Evolutionary conservation across 2,888 invertebrate genomes (phyloP).

Genomic region (Poecilobothrus nobilitatus): DNA sequence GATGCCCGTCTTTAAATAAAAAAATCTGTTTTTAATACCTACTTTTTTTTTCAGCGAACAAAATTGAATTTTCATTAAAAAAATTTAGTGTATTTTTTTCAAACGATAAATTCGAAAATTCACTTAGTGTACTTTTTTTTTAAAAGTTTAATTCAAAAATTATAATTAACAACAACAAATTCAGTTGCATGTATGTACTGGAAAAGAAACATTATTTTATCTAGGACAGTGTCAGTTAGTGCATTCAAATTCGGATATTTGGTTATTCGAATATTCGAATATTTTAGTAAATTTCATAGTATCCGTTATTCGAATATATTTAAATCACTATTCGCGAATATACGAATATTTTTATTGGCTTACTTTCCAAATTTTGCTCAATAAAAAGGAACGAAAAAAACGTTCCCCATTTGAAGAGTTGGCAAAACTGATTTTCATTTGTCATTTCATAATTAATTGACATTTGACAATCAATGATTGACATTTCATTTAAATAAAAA

Average conservation of each 20-base stretch:
- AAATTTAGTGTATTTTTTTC: too few species aligned
- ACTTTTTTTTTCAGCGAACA: too few species aligned
- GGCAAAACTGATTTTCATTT: constrained; percentile 9
- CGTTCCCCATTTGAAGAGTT: not conserved
- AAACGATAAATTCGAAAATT: too few species aligned
- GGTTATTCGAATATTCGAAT: constrained; percentile 4
- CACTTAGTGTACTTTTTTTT: too few species aligned
- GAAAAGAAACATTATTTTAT: too few species aligned
- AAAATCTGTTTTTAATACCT: too few species aligned
- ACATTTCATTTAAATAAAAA: not conserved
- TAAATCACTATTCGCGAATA: constrained; percentile 7
- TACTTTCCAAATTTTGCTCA: not conserved
- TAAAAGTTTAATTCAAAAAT: too few species aligned
- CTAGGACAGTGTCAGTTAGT: not conserved
- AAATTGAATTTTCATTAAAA: too few species aligned
- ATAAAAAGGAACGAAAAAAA: not conserved
- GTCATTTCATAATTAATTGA: constrained; percentile 9
- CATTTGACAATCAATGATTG: constrained; percentile 7
- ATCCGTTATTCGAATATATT: constrained; percentile 8
- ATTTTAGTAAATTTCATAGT: not conserved
- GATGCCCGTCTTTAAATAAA: too few species aligned
- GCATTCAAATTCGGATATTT: constrained; percentile 7
- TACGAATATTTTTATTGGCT: constrained; percentile 2
- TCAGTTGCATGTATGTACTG: too few species aligned
- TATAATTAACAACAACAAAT: too few species aligned